A percentile compares a stretch with the other conserved stretches of the same genome.
Conservation (phyloP, 2,797 vertebrate genomes). For the Caiman crocodilus region DNA sequence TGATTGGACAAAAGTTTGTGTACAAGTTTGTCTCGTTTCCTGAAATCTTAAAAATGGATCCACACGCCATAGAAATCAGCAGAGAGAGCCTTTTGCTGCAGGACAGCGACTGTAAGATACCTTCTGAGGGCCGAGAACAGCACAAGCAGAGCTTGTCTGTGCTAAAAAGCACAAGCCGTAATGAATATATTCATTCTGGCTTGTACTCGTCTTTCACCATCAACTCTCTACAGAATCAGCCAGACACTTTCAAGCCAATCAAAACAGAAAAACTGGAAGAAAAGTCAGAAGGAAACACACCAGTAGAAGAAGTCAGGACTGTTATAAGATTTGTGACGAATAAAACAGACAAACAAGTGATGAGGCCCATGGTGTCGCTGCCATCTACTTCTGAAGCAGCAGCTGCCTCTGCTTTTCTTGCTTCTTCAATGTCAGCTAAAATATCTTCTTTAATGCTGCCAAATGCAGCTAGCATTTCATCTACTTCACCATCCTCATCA, state of each 20-base stretch:
- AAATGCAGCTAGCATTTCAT: conserved; percentile 80
- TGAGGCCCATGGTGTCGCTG: conserved; percentile 85
- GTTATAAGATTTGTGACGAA: conserved; percentile 94
- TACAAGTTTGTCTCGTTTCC: conserved; percentile 98
- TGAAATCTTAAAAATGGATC: conserved; percentile 96
- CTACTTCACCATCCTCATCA: conserved; percentile 81
- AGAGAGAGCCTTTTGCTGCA: conserved; percentile 88
- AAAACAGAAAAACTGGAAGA: conserved; percentile 86
- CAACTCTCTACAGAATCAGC: conserved; percentile 89
- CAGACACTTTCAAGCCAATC: conserved; percentile 87
- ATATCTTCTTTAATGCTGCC: conserved; percentile 82
- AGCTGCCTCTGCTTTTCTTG: conserved; percentile 82
- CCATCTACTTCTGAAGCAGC: conserved; percentile 82
- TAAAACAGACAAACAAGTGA: conserved; percentile 84
- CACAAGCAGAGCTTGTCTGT: conserved; percentile 84
- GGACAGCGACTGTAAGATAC: conserved; percentile 83
- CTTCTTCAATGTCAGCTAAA: conserved; percentile 83
- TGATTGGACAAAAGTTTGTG: conserved; percentile 97
- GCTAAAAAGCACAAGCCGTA: conserved; percentile 86
- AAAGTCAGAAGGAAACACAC: conserved; percentile 79
- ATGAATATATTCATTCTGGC: conserved; percentile 92
- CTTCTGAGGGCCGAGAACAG: conserved; percentile 84
- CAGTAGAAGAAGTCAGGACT: conserved; percentile 89
- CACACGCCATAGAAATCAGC: conserved; percentile 90
- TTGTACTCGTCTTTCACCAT: conserved; percentile 94